Evolutionary conservation across 2,113 vertebrate species (phyloP).

Genomic region (Hippopotamus amphibius): DNA sequence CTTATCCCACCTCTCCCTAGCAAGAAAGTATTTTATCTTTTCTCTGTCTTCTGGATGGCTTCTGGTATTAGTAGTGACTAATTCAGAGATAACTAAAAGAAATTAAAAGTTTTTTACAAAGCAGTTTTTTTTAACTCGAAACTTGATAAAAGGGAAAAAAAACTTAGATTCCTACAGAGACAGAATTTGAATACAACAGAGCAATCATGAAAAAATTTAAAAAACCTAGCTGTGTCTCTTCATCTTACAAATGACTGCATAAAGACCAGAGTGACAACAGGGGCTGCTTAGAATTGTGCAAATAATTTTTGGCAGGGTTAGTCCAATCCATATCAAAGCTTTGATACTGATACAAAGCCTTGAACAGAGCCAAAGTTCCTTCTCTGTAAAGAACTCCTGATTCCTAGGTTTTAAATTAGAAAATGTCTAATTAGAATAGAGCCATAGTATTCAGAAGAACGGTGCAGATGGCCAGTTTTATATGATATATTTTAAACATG

Average conservation of each 20-base stretch:
- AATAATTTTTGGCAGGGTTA: neutral
- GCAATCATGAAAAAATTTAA: neutral
- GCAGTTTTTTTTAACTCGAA: constrained; percentile 8
- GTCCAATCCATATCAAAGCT: neutral
- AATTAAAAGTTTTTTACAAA: neutral
- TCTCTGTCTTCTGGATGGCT: neutral
- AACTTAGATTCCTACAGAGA: constrained; percentile 33
- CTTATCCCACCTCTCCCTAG: neutral
- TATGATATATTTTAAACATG: constrained; percentile 14
- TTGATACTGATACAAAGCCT: neutral
- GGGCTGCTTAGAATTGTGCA: neutral
- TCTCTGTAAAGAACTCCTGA: neutral
- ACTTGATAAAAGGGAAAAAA: neutral
- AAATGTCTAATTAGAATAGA: constrained; percentile 44
- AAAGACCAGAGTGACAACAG: neutral
- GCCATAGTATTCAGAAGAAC: neutral
- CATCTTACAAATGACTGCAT: neutral
- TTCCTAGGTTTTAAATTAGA: constrained; percentile 50
- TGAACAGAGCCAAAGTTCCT: neutral
- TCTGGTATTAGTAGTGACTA: neutral
- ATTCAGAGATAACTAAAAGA: neutral
- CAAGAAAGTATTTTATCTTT: neutral
- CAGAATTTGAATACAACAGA: neutral
- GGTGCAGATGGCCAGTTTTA: constrained; percentile 44
- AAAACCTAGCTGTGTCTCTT: constrained; percentile 13